Conservation (phyloP, 2,113 vertebrate genomes). For the Synodontis membranacea region DNA sequence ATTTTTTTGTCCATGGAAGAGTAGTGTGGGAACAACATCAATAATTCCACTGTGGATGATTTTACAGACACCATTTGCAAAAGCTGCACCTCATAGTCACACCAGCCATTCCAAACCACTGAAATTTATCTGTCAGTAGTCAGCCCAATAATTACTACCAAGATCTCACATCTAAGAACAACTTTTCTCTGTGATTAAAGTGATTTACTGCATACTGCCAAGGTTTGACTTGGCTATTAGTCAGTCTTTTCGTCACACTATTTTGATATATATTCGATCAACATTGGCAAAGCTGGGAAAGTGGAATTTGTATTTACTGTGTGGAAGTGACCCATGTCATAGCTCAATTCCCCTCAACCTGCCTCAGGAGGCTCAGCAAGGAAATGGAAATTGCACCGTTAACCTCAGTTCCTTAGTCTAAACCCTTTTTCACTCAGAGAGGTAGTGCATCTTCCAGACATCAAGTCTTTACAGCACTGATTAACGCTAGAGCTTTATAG, state of each 20-base stretch:
- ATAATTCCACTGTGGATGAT: not conserved
- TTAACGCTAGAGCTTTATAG: not conserved
- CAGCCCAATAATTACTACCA: not conserved
- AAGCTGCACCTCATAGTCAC: not conserved
- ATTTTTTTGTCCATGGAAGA: not conserved
- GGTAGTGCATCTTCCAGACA: not conserved
- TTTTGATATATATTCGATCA: not conserved
- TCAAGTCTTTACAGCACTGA: not conserved
- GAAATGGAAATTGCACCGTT: not conserved
- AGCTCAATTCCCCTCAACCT: not conserved
- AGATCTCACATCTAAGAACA: not conserved
- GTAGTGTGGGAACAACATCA: not conserved
- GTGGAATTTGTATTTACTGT: not conserved
- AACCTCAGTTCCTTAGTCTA: not conserved
- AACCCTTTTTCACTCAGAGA: not conserved
- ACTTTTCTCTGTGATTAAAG: not conserved
- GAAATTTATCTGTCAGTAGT: not conserved
- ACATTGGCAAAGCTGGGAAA: not conserved
- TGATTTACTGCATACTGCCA: not conserved
- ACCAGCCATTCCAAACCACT: not conserved
- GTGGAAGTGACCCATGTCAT: not conserved
- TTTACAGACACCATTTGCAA: constrained; percentile 5
- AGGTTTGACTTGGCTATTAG: not conserved
- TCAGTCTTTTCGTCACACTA: not conserved
- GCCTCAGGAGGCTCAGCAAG: not conserved